Evolutionary conservation across 2,888 invertebrate species (phyloP).

Genomic region (Tanytarsus gracilentus): DNA sequence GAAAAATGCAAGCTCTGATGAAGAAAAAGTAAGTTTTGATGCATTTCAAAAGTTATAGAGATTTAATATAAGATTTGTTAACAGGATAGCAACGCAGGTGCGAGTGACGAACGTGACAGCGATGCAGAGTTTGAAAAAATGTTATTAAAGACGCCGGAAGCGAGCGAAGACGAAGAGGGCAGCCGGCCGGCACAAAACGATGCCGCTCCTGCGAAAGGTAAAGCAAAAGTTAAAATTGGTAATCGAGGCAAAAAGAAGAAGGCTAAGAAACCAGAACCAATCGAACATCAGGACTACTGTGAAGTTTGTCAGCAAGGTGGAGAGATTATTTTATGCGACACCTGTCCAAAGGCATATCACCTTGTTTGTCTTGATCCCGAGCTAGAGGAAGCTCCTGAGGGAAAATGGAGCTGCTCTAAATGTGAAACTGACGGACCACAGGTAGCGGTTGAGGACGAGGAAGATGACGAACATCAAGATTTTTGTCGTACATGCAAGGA

Average conservation of each 20-base stretch:
- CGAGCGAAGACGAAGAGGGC: constrained; percentile 37
- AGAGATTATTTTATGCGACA: constrained; percentile 98
- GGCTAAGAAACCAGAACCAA: constrained; percentile 72
- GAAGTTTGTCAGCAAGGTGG: constrained; percentile 99
- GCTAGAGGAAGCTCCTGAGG: constrained; percentile 96
- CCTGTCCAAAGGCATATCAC: constrained; percentile 97
- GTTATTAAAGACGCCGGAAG: constrained; percentile 67
- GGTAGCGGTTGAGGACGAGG: constrained; percentile 77
- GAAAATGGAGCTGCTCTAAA: constrained; percentile 91
- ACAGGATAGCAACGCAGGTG: constrained; percentile 51
- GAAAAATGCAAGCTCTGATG: constrained; percentile 83
- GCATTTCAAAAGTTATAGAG: too few relatives aligned
- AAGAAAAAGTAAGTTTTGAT: constrained; percentile 51
- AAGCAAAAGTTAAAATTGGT: constrained; percentile 87
- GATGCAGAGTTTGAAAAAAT: constrained; percentile 98
- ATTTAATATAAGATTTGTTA: constrained; percentile 30
- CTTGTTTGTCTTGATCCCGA: constrained; percentile 97
- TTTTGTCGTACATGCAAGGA: constrained; percentile 96
- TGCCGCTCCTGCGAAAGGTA: constrained; percentile 45
- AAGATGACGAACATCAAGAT: constrained; percentile 95
- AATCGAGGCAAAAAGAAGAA: constrained; percentile 83
- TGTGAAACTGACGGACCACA: constrained; percentile 73
- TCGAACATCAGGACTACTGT: constrained; percentile 96
- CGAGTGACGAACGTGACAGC: constrained; percentile 77
- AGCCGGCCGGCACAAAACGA: constrained; percentile 42